Percentiles rank a stretch among this genome's conserved stretches.
phyloP scores from a whole-genome alignment of 2,113 vertebrate species.

The Mastomys natalensis region DNA sequence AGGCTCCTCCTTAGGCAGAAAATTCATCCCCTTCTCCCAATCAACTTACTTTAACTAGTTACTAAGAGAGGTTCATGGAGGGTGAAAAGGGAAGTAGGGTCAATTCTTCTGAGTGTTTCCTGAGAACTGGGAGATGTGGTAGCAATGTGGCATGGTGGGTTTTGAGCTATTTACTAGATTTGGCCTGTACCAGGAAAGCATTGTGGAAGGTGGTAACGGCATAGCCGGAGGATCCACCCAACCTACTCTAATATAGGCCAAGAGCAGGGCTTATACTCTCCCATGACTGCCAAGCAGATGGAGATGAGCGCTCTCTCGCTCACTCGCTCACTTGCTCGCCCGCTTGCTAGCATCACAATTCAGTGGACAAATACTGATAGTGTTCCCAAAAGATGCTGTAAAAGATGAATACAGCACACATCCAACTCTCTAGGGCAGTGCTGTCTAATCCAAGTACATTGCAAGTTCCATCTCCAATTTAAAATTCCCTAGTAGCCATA shows the following conservation, averaged over 20 bases:
- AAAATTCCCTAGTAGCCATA: background rate
- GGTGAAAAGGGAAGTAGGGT: background rate
- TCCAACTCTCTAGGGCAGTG: background rate
- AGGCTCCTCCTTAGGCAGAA: no score
- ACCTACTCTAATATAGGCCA: rapidly evolving
- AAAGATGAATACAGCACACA: rapidly evolving
- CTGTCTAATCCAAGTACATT: background rate
- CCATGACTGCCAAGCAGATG: background rate
- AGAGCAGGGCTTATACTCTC: background rate
- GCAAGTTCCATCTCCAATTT: background rate
- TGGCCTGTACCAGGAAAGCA: background rate
- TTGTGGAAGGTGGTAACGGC: background rate
- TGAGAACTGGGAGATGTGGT: background rate
- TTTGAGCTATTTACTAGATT: background rate
- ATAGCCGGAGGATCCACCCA: background rate
- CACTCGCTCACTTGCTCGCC: no score
- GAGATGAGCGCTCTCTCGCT: background rate
- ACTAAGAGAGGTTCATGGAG: background rate
- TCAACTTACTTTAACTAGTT: background rate
- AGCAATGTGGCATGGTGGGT: rapidly evolving
- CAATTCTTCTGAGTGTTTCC: no score
- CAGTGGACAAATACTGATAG: background rate
- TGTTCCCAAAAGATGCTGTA: background rate
- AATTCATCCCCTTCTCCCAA: background rate
- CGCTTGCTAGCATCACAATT: background rate